Conservation (phyloP, 35 echinoderm and acorn worm species). For the Antedon bifida region DNA sequence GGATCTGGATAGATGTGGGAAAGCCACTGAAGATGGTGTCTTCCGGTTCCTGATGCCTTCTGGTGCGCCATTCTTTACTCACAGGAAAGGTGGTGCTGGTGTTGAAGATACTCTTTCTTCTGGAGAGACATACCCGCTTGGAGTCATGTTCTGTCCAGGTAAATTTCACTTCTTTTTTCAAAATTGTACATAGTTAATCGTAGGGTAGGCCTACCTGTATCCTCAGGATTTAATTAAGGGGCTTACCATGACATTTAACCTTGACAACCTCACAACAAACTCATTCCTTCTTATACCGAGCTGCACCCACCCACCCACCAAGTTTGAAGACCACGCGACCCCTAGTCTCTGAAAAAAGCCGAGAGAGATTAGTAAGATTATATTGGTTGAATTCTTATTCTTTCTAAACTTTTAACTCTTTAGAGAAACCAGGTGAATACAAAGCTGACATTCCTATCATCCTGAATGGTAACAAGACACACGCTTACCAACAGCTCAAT, state of each 20-base stretch:
- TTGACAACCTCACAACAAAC: too few relatives aligned
- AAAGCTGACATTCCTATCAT: constrained; percentile 68
- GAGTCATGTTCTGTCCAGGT: constrained; percentile 95
- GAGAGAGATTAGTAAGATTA: too few relatives aligned
- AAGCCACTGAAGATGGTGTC: constrained; percentile 80
- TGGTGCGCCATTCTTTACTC: constrained; percentile 40
- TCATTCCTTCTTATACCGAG: too few relatives aligned
- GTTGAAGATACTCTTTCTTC: constrained; percentile 41
- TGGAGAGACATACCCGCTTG: constrained; percentile 66
- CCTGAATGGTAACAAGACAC: constrained; percentile 29
- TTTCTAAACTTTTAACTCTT: neutral
- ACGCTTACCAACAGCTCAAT: constrained; percentile 62
- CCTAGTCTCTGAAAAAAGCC: too few relatives aligned
- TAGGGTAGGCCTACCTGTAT: neutral
- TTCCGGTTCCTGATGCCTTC: constrained; percentile 70
- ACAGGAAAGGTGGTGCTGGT: constrained; percentile 28
- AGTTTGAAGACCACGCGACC: too few relatives aligned
- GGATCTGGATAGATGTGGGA: constrained; percentile 38
- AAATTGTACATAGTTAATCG: neutral
- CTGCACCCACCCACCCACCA: too few relatives aligned
- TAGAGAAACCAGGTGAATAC: constrained; percentile 65
- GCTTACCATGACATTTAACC: too few relatives aligned
- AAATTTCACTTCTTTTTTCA: neutral
- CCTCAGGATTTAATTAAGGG: too few relatives aligned
- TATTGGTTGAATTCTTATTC: too few relatives aligned